These are phyloP conservation scores for Gonioctena quinquepunctata DNA, from an alignment of 1,140 invertebrate species.

Conservation along the genomic window DNA sequence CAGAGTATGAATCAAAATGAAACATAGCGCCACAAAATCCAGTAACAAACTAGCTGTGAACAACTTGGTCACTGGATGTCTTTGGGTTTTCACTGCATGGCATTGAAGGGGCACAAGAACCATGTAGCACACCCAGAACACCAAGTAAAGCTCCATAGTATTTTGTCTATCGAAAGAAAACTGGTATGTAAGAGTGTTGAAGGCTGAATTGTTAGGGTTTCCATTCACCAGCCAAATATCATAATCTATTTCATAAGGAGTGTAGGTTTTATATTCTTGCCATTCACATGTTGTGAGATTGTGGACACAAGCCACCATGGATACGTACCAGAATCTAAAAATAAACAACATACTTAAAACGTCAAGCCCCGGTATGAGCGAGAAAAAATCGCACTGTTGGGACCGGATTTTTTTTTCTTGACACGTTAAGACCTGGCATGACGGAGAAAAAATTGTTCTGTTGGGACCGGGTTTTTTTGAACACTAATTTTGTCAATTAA, in stretches of 20 bases:
- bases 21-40: slow-evolving; percentile 81
- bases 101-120: slow-evolving; percentile 87
- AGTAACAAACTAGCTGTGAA: slow-evolving; percentile 85
- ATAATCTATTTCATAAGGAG: slow-evolving; percentile 70
- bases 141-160: slow-evolving; percentile 87
- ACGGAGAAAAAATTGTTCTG: too few species aligned
- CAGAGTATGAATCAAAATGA: slow-evolving; percentile 86
- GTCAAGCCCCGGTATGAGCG: too few species aligned
- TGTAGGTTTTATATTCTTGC: slow-evolving; percentile 68
- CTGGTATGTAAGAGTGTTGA: slow-evolving; percentile 89
- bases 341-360: background rate
- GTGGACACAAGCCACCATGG: slow-evolving; percentile 88
- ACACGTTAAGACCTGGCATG: background rate
- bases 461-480: too few species aligned
- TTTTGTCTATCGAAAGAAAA: slow-evolving; percentile 97
- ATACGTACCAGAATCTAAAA: slow-evolving; percentile 93
- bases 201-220: slow-evolving; percentile 81
- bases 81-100: slow-evolving; percentile 82
- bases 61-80: slow-evolving; percentile 88
- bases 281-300: slow-evolving; percentile 79
- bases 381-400: too few species aligned
- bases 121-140: slow-evolving; percentile 87
- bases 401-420: too few species aligned
- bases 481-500: too few species aligned
- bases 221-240: slow-evolving; percentile 97